Evolutionary conservation across 1,140 invertebrate genomes (phyloP).

Genomic region (Drosophila tsacasi): DNA sequence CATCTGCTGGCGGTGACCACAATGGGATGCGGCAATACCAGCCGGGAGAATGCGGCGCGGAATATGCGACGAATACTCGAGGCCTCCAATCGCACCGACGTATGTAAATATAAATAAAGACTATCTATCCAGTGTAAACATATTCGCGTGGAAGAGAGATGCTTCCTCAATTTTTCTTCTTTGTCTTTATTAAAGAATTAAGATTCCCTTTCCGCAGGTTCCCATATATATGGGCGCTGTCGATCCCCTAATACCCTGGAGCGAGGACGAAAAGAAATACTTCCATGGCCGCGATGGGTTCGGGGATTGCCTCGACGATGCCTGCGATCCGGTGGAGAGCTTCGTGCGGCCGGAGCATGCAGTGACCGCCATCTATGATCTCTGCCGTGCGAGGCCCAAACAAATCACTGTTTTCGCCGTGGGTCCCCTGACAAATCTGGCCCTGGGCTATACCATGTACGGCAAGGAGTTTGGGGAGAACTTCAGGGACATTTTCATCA

Average conservation of each 20-base stretch:
- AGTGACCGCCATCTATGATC: conserved; percentile 85
- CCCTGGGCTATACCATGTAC: conserved; percentile 89
- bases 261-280: conserved; percentile 52
- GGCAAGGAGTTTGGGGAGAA: conserved; percentile 87
- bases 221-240: conserved; percentile 88
- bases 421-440: conserved; percentile 92
- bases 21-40: conserved; percentile 88
- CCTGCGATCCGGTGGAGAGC: conserved; percentile 27
- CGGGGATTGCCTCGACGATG: conserved; percentile 86
- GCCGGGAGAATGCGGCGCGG: conserved; percentile 87
- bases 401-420: conserved; percentile 88
- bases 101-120: conserved; percentile 75
- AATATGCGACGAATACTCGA: conserved; percentile 88
- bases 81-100: conserved; percentile 85
- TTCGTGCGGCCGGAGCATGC: conserved; percentile 68
- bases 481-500: conserved; percentile 89
- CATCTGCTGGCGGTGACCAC: conserved; percentile 88
- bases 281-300: conserved; percentile 89
- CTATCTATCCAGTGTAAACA: neutral
- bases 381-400: conserved; percentile 84
- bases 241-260: conserved; percentile 85
- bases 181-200: neutral
- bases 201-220: conserved; percentile 85
- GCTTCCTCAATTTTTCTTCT: too few relatives aligned
- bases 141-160: neutral